Evolutionary conservation across 2,113 vertebrate species (phyloP).

Genomic region (Sarotherodon lohbergeri): DNA sequence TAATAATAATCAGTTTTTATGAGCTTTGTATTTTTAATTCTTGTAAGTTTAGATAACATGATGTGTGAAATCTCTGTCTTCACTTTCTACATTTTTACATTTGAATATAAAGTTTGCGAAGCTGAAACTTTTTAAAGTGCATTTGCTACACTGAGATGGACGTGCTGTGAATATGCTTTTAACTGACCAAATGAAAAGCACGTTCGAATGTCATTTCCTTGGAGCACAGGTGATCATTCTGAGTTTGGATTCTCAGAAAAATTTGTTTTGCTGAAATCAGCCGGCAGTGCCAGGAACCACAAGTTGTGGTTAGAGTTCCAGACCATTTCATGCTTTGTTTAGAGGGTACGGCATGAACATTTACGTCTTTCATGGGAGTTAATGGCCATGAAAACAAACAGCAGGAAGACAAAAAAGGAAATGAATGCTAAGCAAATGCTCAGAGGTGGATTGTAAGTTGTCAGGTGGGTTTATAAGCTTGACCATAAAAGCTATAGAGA

Average conservation of each 20-base stretch:
- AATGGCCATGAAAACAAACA: not conserved
- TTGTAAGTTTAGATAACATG: not conserved
- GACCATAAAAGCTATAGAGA: not conserved
- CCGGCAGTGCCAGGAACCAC: not conserved
- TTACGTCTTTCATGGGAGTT: not conserved
- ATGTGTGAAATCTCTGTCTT: not conserved
- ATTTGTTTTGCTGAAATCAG: not conserved
- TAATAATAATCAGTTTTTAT: rapidly evolving
- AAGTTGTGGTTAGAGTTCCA: not conserved
- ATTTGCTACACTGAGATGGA: not conserved
- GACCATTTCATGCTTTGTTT: not conserved
- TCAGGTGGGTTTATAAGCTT: not conserved
- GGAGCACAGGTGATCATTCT: not conserved
- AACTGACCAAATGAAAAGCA: not conserved
- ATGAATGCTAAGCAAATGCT: not conserved
- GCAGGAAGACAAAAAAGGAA: not conserved
- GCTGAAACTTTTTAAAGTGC: not conserved
- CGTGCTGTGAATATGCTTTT: not conserved
- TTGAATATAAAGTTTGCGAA: not conserved
- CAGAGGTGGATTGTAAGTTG: not conserved
- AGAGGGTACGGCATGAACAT: not conserved
- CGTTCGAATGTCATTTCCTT: rapidly evolving
- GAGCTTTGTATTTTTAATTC: not conserved
- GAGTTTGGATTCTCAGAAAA: not conserved
- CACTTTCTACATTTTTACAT: not conserved